Evolutionary conservation across 2,113 vertebrate species (phyloP).

Genomic region (Antennarius striatus): DNA sequence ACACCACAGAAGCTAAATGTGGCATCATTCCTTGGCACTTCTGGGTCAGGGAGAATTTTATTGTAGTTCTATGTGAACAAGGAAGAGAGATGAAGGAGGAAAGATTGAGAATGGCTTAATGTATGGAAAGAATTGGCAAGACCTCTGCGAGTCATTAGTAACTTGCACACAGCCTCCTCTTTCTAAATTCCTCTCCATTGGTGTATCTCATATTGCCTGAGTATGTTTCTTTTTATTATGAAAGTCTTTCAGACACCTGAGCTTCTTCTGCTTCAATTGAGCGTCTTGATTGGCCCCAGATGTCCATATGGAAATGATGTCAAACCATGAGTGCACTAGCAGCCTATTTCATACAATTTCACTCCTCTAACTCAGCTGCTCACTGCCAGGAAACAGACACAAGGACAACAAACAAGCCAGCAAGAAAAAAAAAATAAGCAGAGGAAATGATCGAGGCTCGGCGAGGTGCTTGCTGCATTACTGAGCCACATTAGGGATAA

Average conservation of each 20-base stretch:
- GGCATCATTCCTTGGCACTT: constrained; percentile 54
- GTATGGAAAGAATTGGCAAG: neutral
- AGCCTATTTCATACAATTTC: constrained; percentile 53
- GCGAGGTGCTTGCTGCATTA: constrained; percentile 13
- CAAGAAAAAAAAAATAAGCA: constrained; percentile 30
- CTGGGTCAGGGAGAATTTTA: constrained; percentile 56
- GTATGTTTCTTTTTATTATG: constrained; percentile 46
- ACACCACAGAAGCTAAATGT: constrained; percentile 49
- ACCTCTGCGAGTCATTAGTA: constrained; percentile 35
- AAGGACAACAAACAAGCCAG: constrained; percentile 30
- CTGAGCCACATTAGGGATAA: constrained; percentile 25
- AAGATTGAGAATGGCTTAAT: constrained; percentile 5
- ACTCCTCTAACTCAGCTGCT: constrained; percentile 42
- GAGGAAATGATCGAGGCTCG: constrained; percentile 20
- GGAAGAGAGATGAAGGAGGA: neutral
- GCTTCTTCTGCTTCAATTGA: constrained; percentile 47
- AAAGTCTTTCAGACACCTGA: constrained; percentile 64
- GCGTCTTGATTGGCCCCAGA: constrained; percentile 58
- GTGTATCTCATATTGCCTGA: constrained; percentile 13
- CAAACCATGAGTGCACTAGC: constrained; percentile 34
- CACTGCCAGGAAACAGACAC: constrained; percentile 29
- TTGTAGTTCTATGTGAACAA: constrained; percentile 30
- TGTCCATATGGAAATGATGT: constrained; percentile 60
- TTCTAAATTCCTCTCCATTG: constrained; percentile 27
- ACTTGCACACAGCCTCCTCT: constrained; percentile 23